A percentile compares a stretch with the other conserved stretches of the same genome.
Evolutionary conservation across 1,140 invertebrate species (phyloP).

Genomic region (Drosophila rufa): DNA sequence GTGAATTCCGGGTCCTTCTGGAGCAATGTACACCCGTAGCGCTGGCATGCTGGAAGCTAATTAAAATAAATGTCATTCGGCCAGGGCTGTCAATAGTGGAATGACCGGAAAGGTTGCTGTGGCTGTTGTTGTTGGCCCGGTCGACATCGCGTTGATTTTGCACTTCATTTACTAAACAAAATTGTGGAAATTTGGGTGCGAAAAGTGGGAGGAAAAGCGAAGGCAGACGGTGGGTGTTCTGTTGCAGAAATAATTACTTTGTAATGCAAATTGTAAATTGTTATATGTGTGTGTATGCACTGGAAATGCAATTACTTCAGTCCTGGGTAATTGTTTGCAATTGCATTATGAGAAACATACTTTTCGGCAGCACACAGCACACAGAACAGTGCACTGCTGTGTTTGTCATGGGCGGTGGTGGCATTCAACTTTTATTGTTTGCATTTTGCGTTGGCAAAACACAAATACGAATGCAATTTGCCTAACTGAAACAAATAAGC

Average conservation of each 20-base stretch:
- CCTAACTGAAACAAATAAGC: slow-evolving; percentile 32
- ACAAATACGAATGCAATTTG: slow-evolving; percentile 27
- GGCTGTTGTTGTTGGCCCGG: slow-evolving; percentile 38
- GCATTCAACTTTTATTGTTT: slow-evolving; percentile 39
- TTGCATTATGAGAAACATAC: slow-evolving; percentile 72
- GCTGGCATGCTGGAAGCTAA: slow-evolving; percentile 54
- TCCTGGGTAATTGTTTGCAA: slow-evolving; percentile 65
- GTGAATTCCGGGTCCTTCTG: slow-evolving; percentile 36
- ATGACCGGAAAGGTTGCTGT: slow-evolving; percentile 33
- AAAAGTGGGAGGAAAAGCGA: neutral
- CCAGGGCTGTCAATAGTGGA: slow-evolving; percentile 58
- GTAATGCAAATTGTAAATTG: slow-evolving; percentile 66
- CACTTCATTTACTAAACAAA: slow-evolving; percentile 71
- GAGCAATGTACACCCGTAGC: slow-evolving; percentile 7
- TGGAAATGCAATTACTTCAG: slow-evolving; percentile 71
- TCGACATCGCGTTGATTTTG: slow-evolving; percentile 57
- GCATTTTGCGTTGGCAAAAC: slow-evolving; percentile 27
- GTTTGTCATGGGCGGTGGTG: slow-evolving; percentile 15
- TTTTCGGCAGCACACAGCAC: slow-evolving; percentile 31
- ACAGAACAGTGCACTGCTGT: neutral
- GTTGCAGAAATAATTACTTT: slow-evolving; percentile 76
- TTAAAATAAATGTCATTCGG: slow-evolving; percentile 79
- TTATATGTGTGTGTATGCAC: slow-evolving; percentile 17
- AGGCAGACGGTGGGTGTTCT: neutral
- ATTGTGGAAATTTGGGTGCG: slow-evolving; percentile 26